Percentiles rank a stretch among this genome's conserved stretches.
phyloP scores from a whole-genome alignment of 2,113 vertebrate species.

The Leucosticte australis region DNA sequence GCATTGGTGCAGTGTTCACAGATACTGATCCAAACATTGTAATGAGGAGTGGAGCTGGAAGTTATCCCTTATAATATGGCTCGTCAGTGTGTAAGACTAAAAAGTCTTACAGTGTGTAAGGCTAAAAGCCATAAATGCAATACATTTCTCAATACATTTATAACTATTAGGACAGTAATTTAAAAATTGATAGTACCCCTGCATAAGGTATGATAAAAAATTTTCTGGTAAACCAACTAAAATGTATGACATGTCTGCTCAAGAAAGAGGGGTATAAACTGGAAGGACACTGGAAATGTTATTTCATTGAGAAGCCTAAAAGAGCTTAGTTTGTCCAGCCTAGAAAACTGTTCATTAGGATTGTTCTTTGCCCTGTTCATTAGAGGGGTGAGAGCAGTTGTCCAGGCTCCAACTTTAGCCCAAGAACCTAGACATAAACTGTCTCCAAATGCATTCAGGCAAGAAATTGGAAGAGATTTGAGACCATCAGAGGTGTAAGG shows the following conservation, averaged over 20 bases:
- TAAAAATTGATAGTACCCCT: neutral
- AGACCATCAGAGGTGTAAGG: constrained; percentile 37
- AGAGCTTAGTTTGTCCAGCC: neutral
- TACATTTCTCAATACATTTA: neutral
- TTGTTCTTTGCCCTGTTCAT: neutral
- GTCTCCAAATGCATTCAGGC: constrained; percentile 22
- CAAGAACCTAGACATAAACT: neutral
- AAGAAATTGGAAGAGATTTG: constrained; percentile 44
- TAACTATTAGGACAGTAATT: neutral
- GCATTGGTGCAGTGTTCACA: neutral
- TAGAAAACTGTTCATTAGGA: neutral
- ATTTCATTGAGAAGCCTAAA: neutral
- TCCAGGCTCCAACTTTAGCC: constrained; percentile 17
- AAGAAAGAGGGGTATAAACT: neutral
- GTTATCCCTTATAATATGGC: neutral
- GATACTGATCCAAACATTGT: neutral
- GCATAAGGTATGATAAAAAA: neutral
- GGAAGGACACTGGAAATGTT: neutral
- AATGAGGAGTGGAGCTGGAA: neutral
- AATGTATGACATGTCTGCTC: neutral
- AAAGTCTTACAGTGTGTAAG: neutral
- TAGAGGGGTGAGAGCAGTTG: neutral
- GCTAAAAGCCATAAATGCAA: neutral
- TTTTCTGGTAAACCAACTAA: neutral
- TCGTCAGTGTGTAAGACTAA: neutral